A percentile compares a stretch with the other conserved stretches of the same genome.
Conservation (phyloP, 2,113 vertebrate genomes). For the Rhinichthys klamathensis region DNA sequence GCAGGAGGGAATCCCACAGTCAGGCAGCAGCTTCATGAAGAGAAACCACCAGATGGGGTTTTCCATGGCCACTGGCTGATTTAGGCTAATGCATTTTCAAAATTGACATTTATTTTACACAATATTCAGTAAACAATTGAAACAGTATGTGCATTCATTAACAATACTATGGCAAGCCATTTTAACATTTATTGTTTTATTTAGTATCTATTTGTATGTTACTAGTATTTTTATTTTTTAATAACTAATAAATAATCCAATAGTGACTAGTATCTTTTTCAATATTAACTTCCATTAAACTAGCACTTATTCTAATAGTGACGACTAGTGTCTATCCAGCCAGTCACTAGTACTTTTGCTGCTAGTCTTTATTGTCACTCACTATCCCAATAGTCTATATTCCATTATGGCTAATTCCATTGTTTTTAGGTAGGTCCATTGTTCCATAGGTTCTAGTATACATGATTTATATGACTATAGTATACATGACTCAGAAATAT, state of each 20-base stretch:
- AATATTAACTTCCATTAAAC: neutral
- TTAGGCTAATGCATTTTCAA: neutral
- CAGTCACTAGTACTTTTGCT: neutral
- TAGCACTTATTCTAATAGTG: neutral
- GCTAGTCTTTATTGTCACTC: too few relatives aligned
- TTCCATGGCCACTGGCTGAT: neutral
- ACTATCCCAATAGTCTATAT: neutral
- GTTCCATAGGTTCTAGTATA: too few relatives aligned
- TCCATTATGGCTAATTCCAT: neutral
- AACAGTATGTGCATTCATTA: neutral
- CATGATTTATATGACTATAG: too few relatives aligned
- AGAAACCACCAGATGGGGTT: conserved; percentile 16
- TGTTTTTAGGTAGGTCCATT: too few relatives aligned
- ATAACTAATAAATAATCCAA: neutral
- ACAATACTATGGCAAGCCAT: neutral
- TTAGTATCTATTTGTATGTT: neutral
- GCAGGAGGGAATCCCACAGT: conserved; percentile 5
- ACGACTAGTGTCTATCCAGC: neutral
- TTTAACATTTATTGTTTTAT: neutral
- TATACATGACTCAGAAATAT: too few relatives aligned
- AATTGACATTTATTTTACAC: neutral
- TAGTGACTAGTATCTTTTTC: neutral
- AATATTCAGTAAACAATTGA: neutral
- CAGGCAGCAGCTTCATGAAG: neutral
- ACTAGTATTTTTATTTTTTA: neutral